Conservation (phyloP, 1,140 invertebrate genomes). For the Eubasilissa regina region DNA sequence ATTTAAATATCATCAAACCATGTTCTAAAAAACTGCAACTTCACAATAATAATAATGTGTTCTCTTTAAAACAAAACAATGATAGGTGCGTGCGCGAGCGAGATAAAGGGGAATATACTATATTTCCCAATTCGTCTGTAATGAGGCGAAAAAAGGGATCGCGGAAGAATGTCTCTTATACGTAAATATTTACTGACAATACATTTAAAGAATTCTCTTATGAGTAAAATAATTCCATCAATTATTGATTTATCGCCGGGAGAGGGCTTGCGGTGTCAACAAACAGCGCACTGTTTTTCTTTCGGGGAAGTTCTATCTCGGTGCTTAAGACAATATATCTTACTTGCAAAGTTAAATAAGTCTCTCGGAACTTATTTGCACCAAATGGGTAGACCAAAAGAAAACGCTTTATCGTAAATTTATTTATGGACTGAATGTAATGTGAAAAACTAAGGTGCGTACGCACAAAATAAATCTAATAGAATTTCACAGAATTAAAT, state of each 20-base stretch:
- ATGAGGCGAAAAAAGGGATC: constrained; percentile 15
- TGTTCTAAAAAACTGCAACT: no score
- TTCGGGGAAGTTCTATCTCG: not conserved
- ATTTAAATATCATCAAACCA: no score
- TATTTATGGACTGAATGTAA: no score
- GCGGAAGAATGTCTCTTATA: constrained; percentile 21
- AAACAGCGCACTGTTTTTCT: constrained; percentile 19
- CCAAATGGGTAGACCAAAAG: no score
- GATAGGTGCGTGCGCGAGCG: not conserved
- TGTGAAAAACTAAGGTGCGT: no score
- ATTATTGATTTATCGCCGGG: constrained; percentile 13
- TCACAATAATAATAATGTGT: no score
- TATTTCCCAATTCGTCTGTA: constrained; percentile 13
- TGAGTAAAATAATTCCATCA: constrained; percentile 8
- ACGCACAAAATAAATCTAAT: no score
- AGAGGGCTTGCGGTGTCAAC: constrained; percentile 2
- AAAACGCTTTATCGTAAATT: no score
- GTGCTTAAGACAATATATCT: constrained; percentile 36
- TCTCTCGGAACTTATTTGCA: not conserved
- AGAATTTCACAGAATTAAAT: no score
- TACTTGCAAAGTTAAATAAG: constrained; percentile 29
- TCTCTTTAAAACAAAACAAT: no score
- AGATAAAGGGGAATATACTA: constrained; percentile 20
- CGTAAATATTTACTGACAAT: not conserved
- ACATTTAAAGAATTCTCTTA: constrained; percentile 27